Evolutionary conservation across 2,797 vertebrate genomes (phyloP).

Genomic region (Gymnodraco acuticeps): DNA sequence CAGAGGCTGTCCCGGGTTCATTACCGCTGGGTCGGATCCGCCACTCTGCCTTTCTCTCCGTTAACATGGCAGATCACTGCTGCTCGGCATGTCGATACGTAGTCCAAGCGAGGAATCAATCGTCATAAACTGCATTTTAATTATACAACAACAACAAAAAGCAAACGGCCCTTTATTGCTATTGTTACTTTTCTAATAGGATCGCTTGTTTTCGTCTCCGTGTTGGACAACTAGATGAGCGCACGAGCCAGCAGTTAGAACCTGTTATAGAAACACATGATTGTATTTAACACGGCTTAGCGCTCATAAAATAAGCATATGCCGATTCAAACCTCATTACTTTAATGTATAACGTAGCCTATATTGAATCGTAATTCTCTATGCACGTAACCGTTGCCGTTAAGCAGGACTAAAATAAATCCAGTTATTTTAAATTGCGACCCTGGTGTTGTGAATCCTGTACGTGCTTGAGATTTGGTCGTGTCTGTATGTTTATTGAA

Average conservation of each 20-base stretch:
- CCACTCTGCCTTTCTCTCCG: background rate
- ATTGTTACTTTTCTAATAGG: conserved; percentile 31
- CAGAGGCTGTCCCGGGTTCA: too few relatives aligned
- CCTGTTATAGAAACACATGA: background rate
- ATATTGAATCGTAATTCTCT: rapidly evolving
- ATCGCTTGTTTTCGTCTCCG: background rate
- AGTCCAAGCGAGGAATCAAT: background rate
- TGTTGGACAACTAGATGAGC: background rate
- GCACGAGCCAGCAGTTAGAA: too few relatives aligned
- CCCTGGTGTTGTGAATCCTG: background rate
- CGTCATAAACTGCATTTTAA: rapidly evolving
- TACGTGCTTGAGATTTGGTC: background rate
- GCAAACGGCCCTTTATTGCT: background rate
- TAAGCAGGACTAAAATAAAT: background rate
- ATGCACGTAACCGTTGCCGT: rapidly evolving
- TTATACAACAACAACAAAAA: too few relatives aligned
- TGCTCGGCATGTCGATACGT: background rate
- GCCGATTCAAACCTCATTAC: background rate
- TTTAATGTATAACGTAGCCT: too few relatives aligned
- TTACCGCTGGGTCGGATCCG: background rate
- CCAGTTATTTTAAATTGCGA: background rate
- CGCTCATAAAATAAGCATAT: rapidly evolving
- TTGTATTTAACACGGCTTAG: background rate
- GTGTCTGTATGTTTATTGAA: too few relatives aligned
- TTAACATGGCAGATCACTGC: conserved; percentile 4